Percentiles rank a stretch among this genome's conserved stretches.
Evolutionary conservation across 2,888 invertebrate species (phyloP).

Genomic region (Strigamia transsilvanica): DNA sequence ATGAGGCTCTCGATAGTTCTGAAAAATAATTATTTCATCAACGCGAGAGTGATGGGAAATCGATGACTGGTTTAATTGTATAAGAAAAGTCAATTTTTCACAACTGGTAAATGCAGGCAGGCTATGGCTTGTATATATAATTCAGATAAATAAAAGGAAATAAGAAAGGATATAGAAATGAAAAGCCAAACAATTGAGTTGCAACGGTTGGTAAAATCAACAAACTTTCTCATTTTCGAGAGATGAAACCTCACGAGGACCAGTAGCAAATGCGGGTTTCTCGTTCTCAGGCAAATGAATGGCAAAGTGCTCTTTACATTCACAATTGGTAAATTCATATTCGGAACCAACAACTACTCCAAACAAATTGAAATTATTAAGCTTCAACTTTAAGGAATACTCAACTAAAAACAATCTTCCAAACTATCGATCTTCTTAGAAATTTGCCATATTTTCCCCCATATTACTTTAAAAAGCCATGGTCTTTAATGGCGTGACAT

Average conservation of each 20-base stretch:
- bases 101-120: too few species aligned
- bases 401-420: conserved; percentile 23
- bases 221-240: conserved; percentile 1
- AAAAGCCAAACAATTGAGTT: not conserved
- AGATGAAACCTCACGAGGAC: conserved; percentile 17
- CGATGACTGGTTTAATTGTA: too few species aligned
- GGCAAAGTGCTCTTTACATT: conserved; percentile 35
- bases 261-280: not conserved
- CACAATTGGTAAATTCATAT: conserved; percentile 12
- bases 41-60: too few species aligned
- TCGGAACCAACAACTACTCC: not conserved
- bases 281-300: conserved; percentile 4
- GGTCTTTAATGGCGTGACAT: conserved; percentile 42
- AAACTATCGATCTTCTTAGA: conserved; percentile 27
- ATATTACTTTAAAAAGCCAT: conserved; percentile 5
- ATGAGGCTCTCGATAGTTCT: too few species aligned
- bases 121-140: too few species aligned
- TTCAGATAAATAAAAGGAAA: not conserved
- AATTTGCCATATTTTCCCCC: conserved; percentile 9
- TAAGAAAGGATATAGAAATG: not conserved
- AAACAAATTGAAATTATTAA: conserved; percentile 17
- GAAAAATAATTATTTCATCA: too few species aligned
- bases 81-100: too few species aligned
- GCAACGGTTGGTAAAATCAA: conserved; percentile 12
- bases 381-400: conserved; percentile 17